These are phyloP conservation scores for Aptenodytes patagonicus DNA, from an alignment of 2,113 vertebrate species.

Conservation along the genomic window DNA sequence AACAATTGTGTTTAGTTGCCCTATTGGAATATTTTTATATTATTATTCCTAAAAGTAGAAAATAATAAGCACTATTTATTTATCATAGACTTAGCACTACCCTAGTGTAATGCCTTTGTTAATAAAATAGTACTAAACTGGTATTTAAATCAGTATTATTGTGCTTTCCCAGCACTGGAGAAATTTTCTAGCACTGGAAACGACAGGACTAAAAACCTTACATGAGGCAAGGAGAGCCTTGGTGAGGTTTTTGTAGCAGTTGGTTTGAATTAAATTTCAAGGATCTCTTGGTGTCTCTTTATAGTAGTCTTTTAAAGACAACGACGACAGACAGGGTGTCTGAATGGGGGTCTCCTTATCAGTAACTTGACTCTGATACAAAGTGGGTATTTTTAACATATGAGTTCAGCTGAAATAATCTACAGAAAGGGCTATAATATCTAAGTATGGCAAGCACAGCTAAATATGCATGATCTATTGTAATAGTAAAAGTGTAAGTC, in stretches of 20 bases:
- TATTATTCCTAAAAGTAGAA: neutral
- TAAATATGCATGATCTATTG: conserved; percentile 49
- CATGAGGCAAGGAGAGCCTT: neutral
- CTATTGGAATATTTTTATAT: neutral
- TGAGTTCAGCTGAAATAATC: neutral
- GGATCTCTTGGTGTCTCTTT: neutral
- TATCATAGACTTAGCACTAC: neutral
- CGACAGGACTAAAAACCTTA: neutral
- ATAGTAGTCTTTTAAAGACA: neutral
- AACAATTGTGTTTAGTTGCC: neutral
- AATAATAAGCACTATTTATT: neutral
- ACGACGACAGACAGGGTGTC: neutral
- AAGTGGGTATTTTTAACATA: conserved; percentile 40
- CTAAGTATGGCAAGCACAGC: conserved; percentile 61
- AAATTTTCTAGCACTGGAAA: neutral
- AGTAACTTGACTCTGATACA: conserved; percentile 43
- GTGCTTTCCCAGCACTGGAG: neutral
- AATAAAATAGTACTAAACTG: neutral
- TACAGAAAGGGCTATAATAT: conserved; percentile 61
- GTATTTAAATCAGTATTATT: conserved; percentile 10
- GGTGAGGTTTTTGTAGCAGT: neutral
- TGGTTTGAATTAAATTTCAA: conserved; percentile 10
- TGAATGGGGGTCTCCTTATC: conserved; percentile 1
- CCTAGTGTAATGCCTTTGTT: neutral
- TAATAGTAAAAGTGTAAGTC: neutral